Conservation (phyloP, 2,888 invertebrate species). For the Panorpa germanica region DNA sequence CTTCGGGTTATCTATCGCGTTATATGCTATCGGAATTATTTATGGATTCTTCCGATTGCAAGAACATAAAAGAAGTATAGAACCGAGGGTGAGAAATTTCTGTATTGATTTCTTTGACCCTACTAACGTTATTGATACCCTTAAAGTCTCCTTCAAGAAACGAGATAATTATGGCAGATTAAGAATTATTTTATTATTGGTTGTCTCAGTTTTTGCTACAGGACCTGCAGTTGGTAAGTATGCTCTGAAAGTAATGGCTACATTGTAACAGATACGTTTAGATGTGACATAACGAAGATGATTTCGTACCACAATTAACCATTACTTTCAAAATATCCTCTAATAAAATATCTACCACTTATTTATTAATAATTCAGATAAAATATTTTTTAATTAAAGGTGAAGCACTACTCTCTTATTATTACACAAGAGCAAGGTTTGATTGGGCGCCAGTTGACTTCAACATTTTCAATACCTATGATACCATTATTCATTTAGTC, state of each 20-base stretch:
- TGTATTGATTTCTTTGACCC: slow-evolving; percentile 11
- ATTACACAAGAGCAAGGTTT: slow-evolving; percentile 27
- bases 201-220: slow-evolving; percentile 27
- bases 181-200: slow-evolving; percentile 24
- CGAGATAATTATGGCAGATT: slow-evolving; percentile 22
- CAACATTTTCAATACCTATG: slow-evolving; percentile 27
- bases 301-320: no score
- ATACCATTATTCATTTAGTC: slow-evolving; percentile 23
- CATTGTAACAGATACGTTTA: neutral
- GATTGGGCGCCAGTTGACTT: slow-evolving; percentile 30
- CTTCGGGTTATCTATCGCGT: slow-evolving; percentile 21
- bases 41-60: slow-evolving; percentile 24
- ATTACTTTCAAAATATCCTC: neutral
- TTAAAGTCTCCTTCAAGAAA: slow-evolving; percentile 24
- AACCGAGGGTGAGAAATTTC: slow-evolving; percentile 14
- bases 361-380: no score
- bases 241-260: neutral
- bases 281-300: no score
- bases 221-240: slow-evolving; percentile 30
- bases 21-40: slow-evolving; percentile 23
- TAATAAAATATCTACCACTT: no score
- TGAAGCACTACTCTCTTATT: slow-evolving; percentile 25
- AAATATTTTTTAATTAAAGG: slow-evolving; percentile 20
- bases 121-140: slow-evolving; percentile 18
- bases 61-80: slow-evolving; percentile 20